Evolutionary conservation across 1,140 invertebrate species (phyloP).

Genomic region (Cydia strobilella): DNA sequence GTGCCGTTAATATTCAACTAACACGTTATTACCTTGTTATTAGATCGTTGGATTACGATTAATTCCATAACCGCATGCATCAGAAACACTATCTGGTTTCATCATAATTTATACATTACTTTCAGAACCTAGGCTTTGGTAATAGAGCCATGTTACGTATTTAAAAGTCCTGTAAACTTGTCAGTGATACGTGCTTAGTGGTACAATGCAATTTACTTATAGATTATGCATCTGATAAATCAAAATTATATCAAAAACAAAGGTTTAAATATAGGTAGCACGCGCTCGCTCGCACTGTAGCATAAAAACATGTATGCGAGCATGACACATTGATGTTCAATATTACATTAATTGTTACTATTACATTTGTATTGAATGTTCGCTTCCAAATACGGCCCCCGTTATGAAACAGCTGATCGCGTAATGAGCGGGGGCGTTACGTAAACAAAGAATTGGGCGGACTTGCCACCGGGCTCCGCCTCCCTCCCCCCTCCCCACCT

Average conservation of each 20-base stretch:
- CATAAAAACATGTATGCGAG: too few relatives aligned
- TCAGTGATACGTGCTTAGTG: background rate
- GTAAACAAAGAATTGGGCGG: constrained; percentile 76
- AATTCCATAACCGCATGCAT: constrained; percentile 20
- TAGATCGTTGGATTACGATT: constrained; percentile 35
- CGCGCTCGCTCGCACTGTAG: too few relatives aligned
- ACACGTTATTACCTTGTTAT: constrained; percentile 39
- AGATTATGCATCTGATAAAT: too few relatives aligned
- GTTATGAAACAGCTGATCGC: constrained; percentile 52
- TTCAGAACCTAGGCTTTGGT: background rate
- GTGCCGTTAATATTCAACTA: constrained; percentile 35
- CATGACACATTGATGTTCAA: too few relatives aligned
- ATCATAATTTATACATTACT: constrained; percentile 17
- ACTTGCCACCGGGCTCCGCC: constrained; percentile 66
- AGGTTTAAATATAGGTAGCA: too few relatives aligned
- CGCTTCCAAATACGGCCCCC: background rate
- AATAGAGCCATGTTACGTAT: background rate
- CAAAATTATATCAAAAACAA: too few relatives aligned
- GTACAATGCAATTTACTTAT: background rate
- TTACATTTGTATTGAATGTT: background rate
- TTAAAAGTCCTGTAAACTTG: background rate
- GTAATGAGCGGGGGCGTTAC: constrained; percentile 74
- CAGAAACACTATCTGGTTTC: constrained; percentile 25
- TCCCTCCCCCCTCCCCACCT: constrained; percentile 46
- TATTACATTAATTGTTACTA: background rate